phyloP scores from a whole-genome alignment of 2,888 invertebrate species.

The Didymodactylos carnosus region DNA sequence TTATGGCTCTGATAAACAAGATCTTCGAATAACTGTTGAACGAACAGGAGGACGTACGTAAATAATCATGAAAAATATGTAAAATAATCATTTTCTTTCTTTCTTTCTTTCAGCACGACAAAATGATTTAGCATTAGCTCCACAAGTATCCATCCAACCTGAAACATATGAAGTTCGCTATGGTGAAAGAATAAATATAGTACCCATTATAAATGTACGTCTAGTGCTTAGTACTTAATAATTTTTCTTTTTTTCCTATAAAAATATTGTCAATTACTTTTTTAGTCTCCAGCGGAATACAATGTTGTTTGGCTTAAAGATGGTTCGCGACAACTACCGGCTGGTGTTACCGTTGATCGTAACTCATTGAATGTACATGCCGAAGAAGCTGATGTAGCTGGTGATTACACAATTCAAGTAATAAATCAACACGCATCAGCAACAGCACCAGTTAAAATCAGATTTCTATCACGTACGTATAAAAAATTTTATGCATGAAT shows the following conservation, averaged over 20 bases:
- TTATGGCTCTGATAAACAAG: background rate
- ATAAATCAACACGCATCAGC: background rate
- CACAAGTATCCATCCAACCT: background rate
- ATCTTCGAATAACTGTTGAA: background rate
- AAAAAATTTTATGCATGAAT: too few species aligned
- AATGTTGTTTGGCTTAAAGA: background rate
- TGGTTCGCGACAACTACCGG: background rate
- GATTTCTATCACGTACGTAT: too few species aligned
- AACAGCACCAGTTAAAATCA: background rate
- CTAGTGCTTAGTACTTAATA: too few species aligned
- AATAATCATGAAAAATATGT: too few species aligned
- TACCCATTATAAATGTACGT: background rate
- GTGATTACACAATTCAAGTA: background rate
- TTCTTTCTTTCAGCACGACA: too few species aligned
- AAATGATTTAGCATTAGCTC: background rate
- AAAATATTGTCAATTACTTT: too few species aligned
- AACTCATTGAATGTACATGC: background rate
- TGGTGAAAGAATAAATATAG: background rate
- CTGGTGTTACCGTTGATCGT: background rate
- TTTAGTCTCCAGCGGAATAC: too few species aligned
- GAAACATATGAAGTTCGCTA: background rate
- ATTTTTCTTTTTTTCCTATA: too few species aligned
- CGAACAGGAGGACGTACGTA: background rate
- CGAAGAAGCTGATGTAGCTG: background rate
- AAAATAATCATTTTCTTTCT: too few species aligned